phyloP scores from a whole-genome alignment of 1,140 invertebrate genomes.

The Leptinotarsa undecemlineata region DNA sequence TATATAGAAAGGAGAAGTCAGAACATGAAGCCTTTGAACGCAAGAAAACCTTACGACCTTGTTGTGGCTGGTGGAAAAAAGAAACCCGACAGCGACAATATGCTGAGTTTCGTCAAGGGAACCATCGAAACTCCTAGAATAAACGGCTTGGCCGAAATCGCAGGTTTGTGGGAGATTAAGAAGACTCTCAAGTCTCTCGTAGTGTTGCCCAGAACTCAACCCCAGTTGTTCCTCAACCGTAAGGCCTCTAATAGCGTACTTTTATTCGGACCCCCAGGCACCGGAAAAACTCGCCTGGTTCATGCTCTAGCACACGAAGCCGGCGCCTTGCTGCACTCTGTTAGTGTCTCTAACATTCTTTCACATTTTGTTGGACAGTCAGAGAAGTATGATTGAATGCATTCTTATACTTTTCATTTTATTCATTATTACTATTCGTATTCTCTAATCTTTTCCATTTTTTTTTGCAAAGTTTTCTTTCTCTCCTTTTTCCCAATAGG shows the following conservation, averaged over 20 bases:
- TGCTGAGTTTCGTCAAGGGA: constrained; percentile 7
- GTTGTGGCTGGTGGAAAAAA: neutral
- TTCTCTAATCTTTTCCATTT: no score
- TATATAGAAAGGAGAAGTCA: neutral
- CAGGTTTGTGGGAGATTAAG: constrained; percentile 38
- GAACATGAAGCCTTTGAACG: neutral
- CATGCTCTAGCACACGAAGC: constrained; percentile 62
- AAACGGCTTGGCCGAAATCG: constrained; percentile 45
- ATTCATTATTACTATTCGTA: no score
- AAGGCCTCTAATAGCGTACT: constrained; percentile 59
- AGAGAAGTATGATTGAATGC: constrained; percentile 59
- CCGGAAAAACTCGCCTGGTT: constrained; percentile 70
- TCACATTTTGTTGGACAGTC: constrained; percentile 63
- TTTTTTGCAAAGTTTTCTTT: no score
- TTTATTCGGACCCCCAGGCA: constrained; percentile 73
- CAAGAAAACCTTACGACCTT: neutral
- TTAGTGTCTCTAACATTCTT: constrained; percentile 61
- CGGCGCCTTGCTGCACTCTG: constrained; percentile 57
- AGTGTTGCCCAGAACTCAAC: constrained; percentile 49
- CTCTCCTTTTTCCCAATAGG: no score
- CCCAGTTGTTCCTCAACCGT: constrained; percentile 46
- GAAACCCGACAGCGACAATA: neutral
- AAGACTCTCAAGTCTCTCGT: constrained; percentile 31
- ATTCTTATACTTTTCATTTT: neutral
- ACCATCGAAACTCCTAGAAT: constrained; percentile 40